phyloP scores from a whole-genome alignment of 2,797 vertebrate genomes.

The Falco concolor region DNA sequence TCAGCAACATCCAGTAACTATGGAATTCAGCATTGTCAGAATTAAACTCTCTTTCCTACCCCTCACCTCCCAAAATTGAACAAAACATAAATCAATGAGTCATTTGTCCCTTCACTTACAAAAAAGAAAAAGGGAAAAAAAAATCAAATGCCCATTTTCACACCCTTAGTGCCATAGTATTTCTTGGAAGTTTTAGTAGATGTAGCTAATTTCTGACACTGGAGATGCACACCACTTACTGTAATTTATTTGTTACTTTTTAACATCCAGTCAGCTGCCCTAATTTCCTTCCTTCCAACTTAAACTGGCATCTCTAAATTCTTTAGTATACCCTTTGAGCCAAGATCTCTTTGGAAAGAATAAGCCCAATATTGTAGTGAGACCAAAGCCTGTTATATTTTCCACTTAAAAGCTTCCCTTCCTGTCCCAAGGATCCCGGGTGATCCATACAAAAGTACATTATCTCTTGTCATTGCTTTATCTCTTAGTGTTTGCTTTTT shows the following conservation, averaged over 20 bases:
- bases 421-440: not conserved
- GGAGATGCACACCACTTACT: not conserved
- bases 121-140: not conserved
- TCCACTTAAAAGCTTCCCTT: constrained; percentile 21
- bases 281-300: not conserved
- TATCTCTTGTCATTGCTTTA: constrained; percentile 6
- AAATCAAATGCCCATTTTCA: not conserved
- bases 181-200: not conserved
- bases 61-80: not conserved
- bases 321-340: not conserved
- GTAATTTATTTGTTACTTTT: not conserved
- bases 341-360: not conserved
- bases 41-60: not conserved
- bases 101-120: not conserved
- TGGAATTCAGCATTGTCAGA: not conserved
- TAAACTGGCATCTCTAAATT: not conserved
- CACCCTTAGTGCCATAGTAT: not conserved
- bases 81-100: not conserved
- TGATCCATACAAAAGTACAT: not conserved
- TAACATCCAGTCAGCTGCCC: not conserved
- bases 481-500: not conserved
- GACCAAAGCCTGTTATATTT: constrained; percentile 13
- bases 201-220: not conserved
- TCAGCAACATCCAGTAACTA: not conserved
- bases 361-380: not conserved